phyloP scores from a whole-genome alignment of 1,140 invertebrate genomes.

The Archegozetes longisetosus region DNA sequence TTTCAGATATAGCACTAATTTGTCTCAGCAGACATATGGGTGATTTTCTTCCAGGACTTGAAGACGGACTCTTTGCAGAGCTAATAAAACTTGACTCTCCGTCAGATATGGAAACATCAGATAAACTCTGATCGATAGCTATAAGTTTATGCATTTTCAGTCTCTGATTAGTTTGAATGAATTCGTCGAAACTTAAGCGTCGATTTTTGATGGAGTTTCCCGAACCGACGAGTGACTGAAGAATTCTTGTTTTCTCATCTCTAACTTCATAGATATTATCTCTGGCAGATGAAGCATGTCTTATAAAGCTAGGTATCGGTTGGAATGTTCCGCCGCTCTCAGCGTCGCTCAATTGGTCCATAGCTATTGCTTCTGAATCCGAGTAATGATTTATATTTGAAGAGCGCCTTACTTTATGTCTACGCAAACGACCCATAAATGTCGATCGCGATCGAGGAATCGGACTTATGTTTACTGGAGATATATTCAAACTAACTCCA shows the following conservation, averaged over 20 bases:
- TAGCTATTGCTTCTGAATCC: slow-evolving; percentile 3
- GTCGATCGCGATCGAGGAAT: slow-evolving; percentile 7
- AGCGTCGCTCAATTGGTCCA: slow-evolving; percentile 1
- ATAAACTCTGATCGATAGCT: not conserved
- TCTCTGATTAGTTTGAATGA: slow-evolving; percentile 45
- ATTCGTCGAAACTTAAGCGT: slow-evolving; percentile 36
- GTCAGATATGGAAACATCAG: not conserved
- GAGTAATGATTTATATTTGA: slow-evolving; percentile 1
- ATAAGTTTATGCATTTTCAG: not conserved
- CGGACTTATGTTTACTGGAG: not conserved
- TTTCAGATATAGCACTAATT: slow-evolving; percentile 7
- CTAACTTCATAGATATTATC: not conserved
- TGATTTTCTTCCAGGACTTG: not conserved
- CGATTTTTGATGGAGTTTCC: slow-evolving; percentile 16
- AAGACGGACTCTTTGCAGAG: not conserved
- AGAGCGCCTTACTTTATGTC: not conserved
- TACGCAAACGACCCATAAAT: not conserved
- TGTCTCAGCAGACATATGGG: not conserved
- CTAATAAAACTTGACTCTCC: not conserved
- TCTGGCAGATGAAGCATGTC: not conserved
- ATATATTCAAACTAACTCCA: slow-evolving; percentile 4
- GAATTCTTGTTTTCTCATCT: not conserved
- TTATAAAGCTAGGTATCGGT: not conserved
- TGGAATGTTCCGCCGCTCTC: not conserved
- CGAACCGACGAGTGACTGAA: not conserved